Evolutionary conservation across 2,888 invertebrate species (phyloP), one percentile per base, ranked within the genome.

Genomic region (Drosophila subsilvestris): DNA sequence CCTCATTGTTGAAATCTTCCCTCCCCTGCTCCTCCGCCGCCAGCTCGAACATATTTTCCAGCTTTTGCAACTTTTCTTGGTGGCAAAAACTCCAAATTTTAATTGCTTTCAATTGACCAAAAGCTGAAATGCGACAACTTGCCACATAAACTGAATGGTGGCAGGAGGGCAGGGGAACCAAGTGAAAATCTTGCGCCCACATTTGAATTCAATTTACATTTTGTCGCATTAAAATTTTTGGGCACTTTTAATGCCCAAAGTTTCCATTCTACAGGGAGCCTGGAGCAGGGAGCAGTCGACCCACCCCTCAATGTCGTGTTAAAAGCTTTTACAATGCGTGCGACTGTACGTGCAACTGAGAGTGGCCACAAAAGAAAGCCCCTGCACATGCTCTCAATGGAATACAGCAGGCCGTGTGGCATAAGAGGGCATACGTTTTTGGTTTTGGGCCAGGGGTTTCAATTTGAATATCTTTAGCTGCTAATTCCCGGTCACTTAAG

Each of bases 81-180:
- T 73, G 43, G 27, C 25, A 29, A 37, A 62, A 53, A 45, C 70
- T 81, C 76, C 73, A 57, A 66, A 75, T 79, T 76, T 84, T 81
- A 82, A 82, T 87, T 84, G 81, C 85, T 81, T 85, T 74, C 72
- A 83, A 85, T 83, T 83, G 82, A 85, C 85, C 86, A 67, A 72
- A 77, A 37, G 7, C 7, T 7, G 65, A 60, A 54, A 29, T 63
- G 56, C 43, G 42, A 25, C 71, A 86, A 87, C 70, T 85, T 87
- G 61, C 20, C 55, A 62, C 74, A 82, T 76, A 74, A 81, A 84
- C 66, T 56, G 72, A 54, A 80, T 67, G 66, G 42, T n/a, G n/a
- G n/a, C n/a, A n/a, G 63, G 53, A 29, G 59, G 27, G 20, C 27
- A 32, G 14, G 29, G 27, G 47, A 20, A 37, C 10, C 55, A 45